These are phyloP conservation scores for Propithecus deckenii DNA, from an alignment of 2,797 vertebrate genomes.

Conservation along the genomic window DNA sequence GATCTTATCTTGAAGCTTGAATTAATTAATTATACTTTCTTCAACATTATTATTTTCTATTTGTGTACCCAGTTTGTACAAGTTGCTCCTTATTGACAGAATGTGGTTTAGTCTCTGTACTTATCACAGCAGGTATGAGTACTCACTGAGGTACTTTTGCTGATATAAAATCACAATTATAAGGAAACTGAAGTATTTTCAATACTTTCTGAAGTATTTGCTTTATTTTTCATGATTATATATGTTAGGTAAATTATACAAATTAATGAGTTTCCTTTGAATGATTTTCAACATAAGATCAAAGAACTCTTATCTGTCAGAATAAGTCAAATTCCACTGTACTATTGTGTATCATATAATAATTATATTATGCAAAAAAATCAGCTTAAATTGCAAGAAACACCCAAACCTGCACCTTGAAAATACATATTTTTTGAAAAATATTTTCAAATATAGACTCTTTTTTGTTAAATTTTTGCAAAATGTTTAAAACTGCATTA, in stretches of 20 bases:
- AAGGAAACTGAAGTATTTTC: conserved; percentile 84
- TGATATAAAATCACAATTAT: conserved; percentile 83
- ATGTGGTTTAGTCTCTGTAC: conserved; percentile 68
- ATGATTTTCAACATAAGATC: conserved; percentile 74
- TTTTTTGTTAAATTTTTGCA: neutral
- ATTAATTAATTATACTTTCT: conserved; percentile 88
- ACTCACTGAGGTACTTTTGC: conserved; percentile 72
- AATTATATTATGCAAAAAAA: conserved; percentile 73
- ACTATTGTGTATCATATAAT: conserved; percentile 55
- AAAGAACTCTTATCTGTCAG: conserved; percentile 76
- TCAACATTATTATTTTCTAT: conserved; percentile 86
- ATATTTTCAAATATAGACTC: neutral
- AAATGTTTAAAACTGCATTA: neutral
- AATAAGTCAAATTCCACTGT: conserved; percentile 80
- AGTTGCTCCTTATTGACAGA: conserved; percentile 81
- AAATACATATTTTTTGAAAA: neutral
- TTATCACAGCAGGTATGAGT: conserved; percentile 76
- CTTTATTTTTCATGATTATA: conserved; percentile 68
- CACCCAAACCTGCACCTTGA: neutral
- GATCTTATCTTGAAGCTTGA: conserved; percentile 86
- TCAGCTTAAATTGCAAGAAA: neutral
- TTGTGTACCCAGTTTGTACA: conserved; percentile 77
- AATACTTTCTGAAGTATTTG: conserved; percentile 73
- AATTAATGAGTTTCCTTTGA: conserved; percentile 81
- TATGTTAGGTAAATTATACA: conserved; percentile 82